Evolutionary conservation across 30 jellyfish, hydroid and myxozoan species (phyloP).

Genomic region (Morbakka virulenta): DNA sequence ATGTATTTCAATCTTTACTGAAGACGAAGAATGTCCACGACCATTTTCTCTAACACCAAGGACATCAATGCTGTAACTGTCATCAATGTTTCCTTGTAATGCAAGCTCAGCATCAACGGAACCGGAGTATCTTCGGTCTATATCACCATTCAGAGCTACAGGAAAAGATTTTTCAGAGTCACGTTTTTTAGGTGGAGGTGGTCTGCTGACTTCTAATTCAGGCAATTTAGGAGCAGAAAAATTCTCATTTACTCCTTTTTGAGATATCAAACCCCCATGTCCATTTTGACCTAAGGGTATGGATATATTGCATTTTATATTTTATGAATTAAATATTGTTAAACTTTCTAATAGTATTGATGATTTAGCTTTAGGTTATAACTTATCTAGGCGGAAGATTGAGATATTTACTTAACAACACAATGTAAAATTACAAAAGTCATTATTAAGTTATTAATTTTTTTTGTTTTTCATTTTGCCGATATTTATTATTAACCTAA

Average conservation of each 20-base stretch:
- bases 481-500: no score
- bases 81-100: constrained; percentile 62
- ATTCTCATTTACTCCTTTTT: not conserved
- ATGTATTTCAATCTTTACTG: constrained; percentile 95
- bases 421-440: no score
- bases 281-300: not conserved
- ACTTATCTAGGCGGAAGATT: no score
- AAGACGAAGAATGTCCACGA: constrained; percentile 88
- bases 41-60: constrained; percentile 50
- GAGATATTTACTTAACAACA: no score
- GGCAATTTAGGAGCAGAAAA: not conserved
- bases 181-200: constrained; percentile 50
- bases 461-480: no score
- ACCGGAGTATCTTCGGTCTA: constrained; percentile 70
- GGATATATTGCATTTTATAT: no score
- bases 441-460: no score
- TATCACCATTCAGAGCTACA: constrained; percentile 62
- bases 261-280: not conserved
- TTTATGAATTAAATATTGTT: no score
- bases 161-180: constrained; percentile 46
- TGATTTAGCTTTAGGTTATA: no score
- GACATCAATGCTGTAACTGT: constrained; percentile 52
- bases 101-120: constrained; percentile 91
- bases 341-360: no score
- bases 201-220: constrained; percentile 21